Evolutionary conservation across 2,888 invertebrate species (phyloP).

Genomic region (Hirtodrosophila trivittata): DNA sequence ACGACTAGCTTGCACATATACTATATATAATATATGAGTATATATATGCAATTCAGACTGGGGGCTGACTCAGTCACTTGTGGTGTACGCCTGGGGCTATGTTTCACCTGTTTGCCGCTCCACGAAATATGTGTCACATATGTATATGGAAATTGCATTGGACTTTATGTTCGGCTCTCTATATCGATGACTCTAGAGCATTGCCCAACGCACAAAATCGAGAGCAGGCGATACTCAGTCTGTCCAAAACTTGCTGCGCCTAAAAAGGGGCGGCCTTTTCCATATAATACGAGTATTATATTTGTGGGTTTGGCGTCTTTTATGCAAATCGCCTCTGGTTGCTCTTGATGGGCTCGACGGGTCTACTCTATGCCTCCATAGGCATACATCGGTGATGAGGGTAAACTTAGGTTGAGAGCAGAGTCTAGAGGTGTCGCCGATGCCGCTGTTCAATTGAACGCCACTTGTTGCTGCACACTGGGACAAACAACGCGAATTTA

Average conservation of each 20-base stretch:
- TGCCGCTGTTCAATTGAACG: slow-evolving; percentile 21
- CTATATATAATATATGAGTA: slow-evolving; percentile 3
- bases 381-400: slow-evolving; percentile 32
- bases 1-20: neutral
- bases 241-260: slow-evolving; percentile 47
- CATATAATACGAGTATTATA: slow-evolving; percentile 3
- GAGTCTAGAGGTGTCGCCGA: slow-evolving; percentile 44
- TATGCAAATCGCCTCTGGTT: slow-evolving; percentile 59
- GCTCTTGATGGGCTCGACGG: slow-evolving; percentile 49
- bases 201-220: slow-evolving; percentile 67
- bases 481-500: neutral
- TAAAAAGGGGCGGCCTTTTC: slow-evolving; percentile 40
- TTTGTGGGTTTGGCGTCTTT: slow-evolving; percentile 56
- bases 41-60: slow-evolving; percentile 5
- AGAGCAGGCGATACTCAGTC: slow-evolving; percentile 28
- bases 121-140: slow-evolving; percentile 58
- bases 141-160: slow-evolving; percentile 28
- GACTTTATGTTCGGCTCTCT: slow-evolving; percentile 21
- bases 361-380: slow-evolving; percentile 48
- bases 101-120: slow-evolving; percentile 63
- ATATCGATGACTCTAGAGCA: slow-evolving; percentile 42
- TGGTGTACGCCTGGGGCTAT: slow-evolving; percentile 38
- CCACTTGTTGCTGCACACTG: slow-evolving; percentile 40
- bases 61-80: slow-evolving; percentile 34
- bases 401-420: slow-evolving; percentile 41